Evolutionary conservation across 2,113 vertebrate genomes (phyloP), one percentile per base, ranked within the genome.

Genomic region (Kryptolebias marmoratus): DNA sequence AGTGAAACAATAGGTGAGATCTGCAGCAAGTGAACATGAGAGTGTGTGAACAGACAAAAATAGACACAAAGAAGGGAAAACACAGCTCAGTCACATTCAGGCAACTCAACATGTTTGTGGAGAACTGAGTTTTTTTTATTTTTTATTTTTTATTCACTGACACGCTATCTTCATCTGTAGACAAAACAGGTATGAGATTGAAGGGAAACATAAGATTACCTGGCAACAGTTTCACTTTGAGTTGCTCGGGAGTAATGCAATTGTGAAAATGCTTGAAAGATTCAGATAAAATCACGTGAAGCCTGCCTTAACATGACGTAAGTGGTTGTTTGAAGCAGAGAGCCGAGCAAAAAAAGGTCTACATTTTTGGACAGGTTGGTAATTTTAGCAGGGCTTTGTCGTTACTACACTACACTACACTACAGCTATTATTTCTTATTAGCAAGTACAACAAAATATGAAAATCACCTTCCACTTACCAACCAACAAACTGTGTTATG

Each of bases 51-150:
- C 52, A 13, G 80, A 80, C 73, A 70, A 61, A 90, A 90, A 90
- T 89, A 90, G 78, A 85, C 73, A 87, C 80, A 88, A 89, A 87
- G 81, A 77, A 71, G 87, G 80, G 83, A 79, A 88, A 85, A 61
- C 47, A 64, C 44, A 55, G 36, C 79, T 75, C 71, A 81, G 64
- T 81, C 79, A 63, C 50, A 58, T 73, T 83, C 48, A 73, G 16
- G 61, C 45, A 72, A 39, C 11, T 15, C 48, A 31, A 56, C 73
- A 57, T 67, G 72, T 79, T 82, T 79, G 64, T 54, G 52, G 63
- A 67, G 68, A 11, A 61, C 27, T 31, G 12, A 59, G 32, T 32
- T 70, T 85, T 81, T 73, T 59, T 80, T 22, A 22, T 22, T 22
- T 22, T 22, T 22, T 22, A 22, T 22, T 22, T 22, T 22, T 22